Evolutionary conservation across 2,888 invertebrate species (phyloP), one percentile per base, ranked within the genome.

Genomic region (Pediacus dermestoides): DNA sequence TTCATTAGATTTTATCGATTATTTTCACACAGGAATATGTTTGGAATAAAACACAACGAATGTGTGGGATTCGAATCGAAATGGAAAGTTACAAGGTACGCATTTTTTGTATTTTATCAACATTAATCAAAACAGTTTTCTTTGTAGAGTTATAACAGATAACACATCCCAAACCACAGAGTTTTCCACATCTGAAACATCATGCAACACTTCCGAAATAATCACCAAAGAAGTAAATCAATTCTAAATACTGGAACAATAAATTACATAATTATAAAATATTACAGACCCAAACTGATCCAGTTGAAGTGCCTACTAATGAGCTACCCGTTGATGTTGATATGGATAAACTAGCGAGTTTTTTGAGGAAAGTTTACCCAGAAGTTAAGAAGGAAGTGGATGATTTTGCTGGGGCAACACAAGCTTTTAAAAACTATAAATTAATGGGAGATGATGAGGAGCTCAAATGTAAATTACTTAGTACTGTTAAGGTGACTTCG

Each of bases 21-120:
- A 18, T 18, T 18, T 18, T 18, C n/a, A 18, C 21, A n/a, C 16
- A 12, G 2, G 28, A 69, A 66, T 31, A 74, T 73, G 55, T 70
- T 75, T 40, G 64, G 64, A 22, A 66, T 70, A 36, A 70, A 67
- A 52, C 68, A 67, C 15, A 68, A 68, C 7, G 70, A 70, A 23
- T 67, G 72, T 36, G 64, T 73, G 11, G 75, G 74, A 32, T 75
- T 74, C 57, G 68, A 65, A 34, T 70, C 75, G 1, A 64, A 67
- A 16, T 70, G 69, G 61, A 67, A 64, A 39, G 52, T 63, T 4
- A 70, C 68, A 44, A 71, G 65, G 67, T 67, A 59, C 41, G 45
- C 30, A 22, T 28, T n/a, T 27, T n/a, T 11, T 14, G 10, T n/a
- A 7, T 13, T 28, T 27, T 27, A 35, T n/a, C 13, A 33, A 10